Evolutionary conservation across 2,797 vertebrate genomes (phyloP).

Genomic region (Fratercula arctica): DNA sequence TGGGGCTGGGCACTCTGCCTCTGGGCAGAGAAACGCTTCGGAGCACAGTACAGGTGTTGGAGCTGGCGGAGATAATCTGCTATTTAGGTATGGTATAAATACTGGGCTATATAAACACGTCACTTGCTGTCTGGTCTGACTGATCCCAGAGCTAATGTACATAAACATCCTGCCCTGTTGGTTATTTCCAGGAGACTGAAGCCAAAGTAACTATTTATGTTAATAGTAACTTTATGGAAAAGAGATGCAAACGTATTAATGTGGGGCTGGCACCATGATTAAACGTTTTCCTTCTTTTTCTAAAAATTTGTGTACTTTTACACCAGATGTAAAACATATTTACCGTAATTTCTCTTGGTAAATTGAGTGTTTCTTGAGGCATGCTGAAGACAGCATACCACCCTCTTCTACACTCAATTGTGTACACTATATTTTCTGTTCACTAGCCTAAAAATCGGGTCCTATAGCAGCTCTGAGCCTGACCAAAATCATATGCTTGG

Average conservation of each 20-base stretch:
- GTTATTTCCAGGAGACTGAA: not conserved
- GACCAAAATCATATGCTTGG: not conserved
- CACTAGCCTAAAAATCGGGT: not conserved
- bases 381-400: not conserved
- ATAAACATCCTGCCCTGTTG: not conserved
- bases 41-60: not conserved
- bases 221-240: not conserved
- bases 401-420: not conserved
- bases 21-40: not conserved
- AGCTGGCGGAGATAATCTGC: not conserved
- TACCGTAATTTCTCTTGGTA: not conserved
- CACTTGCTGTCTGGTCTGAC: not conserved
- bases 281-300: not conserved
- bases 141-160: not conserved
- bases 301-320: not conserved
- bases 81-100: not conserved
- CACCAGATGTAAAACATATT: not conserved
- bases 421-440: not conserved
- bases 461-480: not conserved
- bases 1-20: not conserved
- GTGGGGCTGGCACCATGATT: not conserved
- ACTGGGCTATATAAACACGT: not conserved
- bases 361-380: not conserved
- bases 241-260: not conserved
- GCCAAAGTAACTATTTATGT: slow-evolving; percentile 29